Conservation (phyloP, 2,888 invertebrate genomes). For the Melikaiella ostensackeni region DNA sequence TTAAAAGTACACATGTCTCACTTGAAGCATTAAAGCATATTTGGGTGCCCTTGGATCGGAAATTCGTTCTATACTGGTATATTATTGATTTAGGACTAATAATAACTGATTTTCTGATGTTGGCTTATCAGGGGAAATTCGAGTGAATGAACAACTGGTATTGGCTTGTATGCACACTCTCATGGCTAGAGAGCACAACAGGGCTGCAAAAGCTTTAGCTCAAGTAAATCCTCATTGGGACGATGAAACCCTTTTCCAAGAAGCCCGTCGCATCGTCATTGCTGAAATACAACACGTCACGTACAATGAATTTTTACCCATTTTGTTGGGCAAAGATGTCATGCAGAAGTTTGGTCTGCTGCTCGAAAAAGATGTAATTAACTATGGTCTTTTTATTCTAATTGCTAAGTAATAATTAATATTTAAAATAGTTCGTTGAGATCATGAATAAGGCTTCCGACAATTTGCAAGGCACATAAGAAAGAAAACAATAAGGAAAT, state of each 20-base stretch:
- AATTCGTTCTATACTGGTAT: not conserved
- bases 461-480: too few species aligned
- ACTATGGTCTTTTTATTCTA: too few species aligned
- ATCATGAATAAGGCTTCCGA: too few species aligned
- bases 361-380: constrained; percentile 85
- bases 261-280: constrained; percentile 89
- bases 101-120: constrained; percentile 41
- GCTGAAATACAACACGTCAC: constrained; percentile 94
- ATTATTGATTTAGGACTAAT: not conserved
- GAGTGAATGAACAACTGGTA: constrained; percentile 94
- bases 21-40: not conserved
- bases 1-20: too few species aligned
- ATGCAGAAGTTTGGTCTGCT: constrained; percentile 94
- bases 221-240: constrained; percentile 95
- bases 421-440: too few species aligned
- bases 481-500: too few species aligned
- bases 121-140: constrained; percentile 85
- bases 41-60: not conserved
- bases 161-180: constrained; percentile 94
- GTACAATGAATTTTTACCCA: constrained; percentile 93
- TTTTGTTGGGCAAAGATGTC: constrained; percentile 91
- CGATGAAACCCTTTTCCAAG: constrained; percentile 94
- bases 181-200: constrained; percentile 94
- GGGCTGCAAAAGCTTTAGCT: constrained; percentile 86
- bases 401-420: too few species aligned